Evolutionary conservation across 2,888 invertebrate genomes (phyloP), one percentile per base, ranked within the genome.

Genomic region (Dasysyrphus tricinctus): DNA sequence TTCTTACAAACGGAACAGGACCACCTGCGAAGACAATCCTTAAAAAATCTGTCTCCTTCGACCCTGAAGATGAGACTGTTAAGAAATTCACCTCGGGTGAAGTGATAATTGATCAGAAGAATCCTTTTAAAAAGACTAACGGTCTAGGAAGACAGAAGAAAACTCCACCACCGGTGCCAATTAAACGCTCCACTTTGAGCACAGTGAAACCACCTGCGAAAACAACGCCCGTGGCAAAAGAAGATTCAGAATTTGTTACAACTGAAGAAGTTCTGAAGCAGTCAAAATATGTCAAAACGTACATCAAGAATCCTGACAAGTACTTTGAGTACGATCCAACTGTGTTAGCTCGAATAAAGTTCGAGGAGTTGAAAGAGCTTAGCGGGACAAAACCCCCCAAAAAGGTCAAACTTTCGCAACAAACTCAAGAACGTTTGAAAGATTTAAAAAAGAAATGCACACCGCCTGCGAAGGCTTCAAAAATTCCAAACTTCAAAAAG

Each of bases 261-360:
- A 93, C 91, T 4, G 93, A 93, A 80, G 92, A 93, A 37, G 92
- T 93, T 9, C 89, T 93, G 4, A 92, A 92, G 19, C 92, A 93
- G 80, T 93, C 93, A 16, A 93, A 93, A 88, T 93, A 91, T 89
- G 93, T 93, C 3, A 92, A 92, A 81, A 93, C 93, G 0, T 93
- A 93, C 67, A 91, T 93, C 42, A 92, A 92, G 87, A 92, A 93
- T 89, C 93, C 93, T 1, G 93, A 93, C 89, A 90, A 91, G 16
- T 91, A 90, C 77, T 92, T 93, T 67, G 91, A 90, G n/a, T 93
- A 92, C 80, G 92, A 93, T 89, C 92, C 91, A 6, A 90, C 91
- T 69, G 90, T 93, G 78, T 90, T 92, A 65, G 91, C 91, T 3
- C 90, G 90, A 4, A 88, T 93, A 3, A 91, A 91, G 82, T 90